A percentile compares a stretch with the other conserved stretches of the same genome.
Evolutionary conservation across 2,797 vertebrate genomes (phyloP).

Genomic region (Crypturellus tataupa): DNA sequence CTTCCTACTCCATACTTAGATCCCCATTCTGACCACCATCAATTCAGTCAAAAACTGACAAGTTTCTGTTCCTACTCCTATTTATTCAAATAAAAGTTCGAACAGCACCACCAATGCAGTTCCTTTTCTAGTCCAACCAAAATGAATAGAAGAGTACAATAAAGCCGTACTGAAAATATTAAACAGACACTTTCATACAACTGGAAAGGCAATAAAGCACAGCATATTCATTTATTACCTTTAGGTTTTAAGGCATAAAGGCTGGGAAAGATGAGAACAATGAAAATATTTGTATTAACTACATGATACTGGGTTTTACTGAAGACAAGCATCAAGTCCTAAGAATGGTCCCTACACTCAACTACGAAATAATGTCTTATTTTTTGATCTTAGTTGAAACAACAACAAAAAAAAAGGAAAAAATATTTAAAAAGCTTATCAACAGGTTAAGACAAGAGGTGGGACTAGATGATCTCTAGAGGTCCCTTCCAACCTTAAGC

Average conservation of each 20-base stretch:
- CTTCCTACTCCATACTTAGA: neutral
- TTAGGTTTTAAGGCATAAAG: neutral
- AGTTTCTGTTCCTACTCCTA: neutral
- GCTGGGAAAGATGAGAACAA: neutral
- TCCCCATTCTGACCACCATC: too few relatives aligned
- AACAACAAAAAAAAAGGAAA: neutral
- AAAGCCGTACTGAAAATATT: neutral
- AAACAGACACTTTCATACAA: neutral
- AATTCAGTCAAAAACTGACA: neutral
- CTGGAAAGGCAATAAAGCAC: neutral
- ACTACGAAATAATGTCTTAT: neutral
- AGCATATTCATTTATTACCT: neutral
- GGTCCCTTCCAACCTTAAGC: too few relatives aligned
- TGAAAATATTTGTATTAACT: neutral
- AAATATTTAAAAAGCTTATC: neutral
- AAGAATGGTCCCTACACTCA: neutral
- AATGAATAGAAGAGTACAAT: neutral
- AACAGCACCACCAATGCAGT: neutral
- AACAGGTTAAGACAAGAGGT: neutral
- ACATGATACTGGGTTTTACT: neutral
- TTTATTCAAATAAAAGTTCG: neutral
- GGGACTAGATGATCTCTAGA: too few relatives aligned
- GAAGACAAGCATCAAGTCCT: neutral
- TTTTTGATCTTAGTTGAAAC: neutral
- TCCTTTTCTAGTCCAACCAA: neutral